A percentile compares a stretch with the other conserved stretches of the same genome.
These are phyloP conservation scores for Sebastiscus albofasciatus DNA, from an alignment of 2,797 vertebrate species.

Conservation along the genomic window DNA sequence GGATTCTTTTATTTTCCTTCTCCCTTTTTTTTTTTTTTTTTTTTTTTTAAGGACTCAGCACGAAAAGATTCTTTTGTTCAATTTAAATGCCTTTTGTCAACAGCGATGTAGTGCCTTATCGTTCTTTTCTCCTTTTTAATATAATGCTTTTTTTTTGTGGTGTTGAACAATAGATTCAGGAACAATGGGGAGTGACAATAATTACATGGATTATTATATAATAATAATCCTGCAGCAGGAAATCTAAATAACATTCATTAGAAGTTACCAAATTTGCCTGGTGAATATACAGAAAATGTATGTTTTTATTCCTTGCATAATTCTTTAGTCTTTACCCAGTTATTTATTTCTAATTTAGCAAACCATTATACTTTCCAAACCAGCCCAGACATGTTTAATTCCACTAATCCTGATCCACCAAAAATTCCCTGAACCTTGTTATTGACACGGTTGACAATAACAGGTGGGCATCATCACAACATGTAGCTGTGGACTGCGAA, in stretches of 20 bases:
- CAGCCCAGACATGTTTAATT: slow-evolving; percentile 4
- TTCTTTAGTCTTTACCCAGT: neutral
- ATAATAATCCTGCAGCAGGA: slow-evolving; percentile 15
- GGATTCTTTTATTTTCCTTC: slow-evolving; percentile 52
- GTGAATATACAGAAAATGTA: neutral
- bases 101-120: slow-evolving; percentile 30
- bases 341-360: slow-evolving; percentile 19
- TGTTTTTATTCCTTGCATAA: neutral
- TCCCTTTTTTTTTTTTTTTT: slow-evolving; percentile 6
- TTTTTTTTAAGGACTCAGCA: slow-evolving; percentile 30
- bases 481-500: slow-evolving; percentile 40
- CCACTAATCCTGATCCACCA: slow-evolving; percentile 20
- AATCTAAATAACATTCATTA: slow-evolving; percentile 2
- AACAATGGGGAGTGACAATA: slow-evolving; percentile 56
- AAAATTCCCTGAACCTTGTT: slow-evolving; percentile 43
- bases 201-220: slow-evolving; percentile 31
- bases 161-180: slow-evolving; percentile 60
- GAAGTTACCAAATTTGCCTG: slow-evolving; percentile 5
- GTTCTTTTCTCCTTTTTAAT: slow-evolving; percentile 29
- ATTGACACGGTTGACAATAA: slow-evolving; percentile 69
- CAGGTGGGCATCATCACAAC: slow-evolving; percentile 79
- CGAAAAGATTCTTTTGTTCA: slow-evolving; percentile 60
- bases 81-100: slow-evolving; percentile 43
- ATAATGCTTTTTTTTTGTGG: slow-evolving; percentile 42
- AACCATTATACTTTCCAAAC: slow-evolving; percentile 2